phyloP scores from a whole-genome alignment of 2,113 vertebrate genomes.

The Lamprologus speciosus region DNA sequence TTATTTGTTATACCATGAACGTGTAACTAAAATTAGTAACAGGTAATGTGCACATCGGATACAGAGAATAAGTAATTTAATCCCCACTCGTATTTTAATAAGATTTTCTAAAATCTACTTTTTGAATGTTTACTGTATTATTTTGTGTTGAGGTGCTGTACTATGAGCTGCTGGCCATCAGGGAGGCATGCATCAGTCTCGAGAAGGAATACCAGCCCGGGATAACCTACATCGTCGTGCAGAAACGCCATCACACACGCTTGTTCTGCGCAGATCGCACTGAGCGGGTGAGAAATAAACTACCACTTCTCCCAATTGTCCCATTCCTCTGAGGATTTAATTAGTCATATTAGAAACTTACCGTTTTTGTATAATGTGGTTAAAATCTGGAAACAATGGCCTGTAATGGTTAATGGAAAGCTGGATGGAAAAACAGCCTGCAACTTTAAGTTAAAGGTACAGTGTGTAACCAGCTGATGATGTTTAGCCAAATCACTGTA shows the following conservation, averaged over 20 bases:
- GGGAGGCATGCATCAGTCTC: constrained; percentile 93
- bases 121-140: neutral
- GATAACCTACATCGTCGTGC: constrained; percentile 95
- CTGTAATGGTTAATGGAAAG: neutral
- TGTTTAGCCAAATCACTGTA: neutral
- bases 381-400: neutral
- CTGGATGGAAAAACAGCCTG: neutral
- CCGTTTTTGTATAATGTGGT: neutral
- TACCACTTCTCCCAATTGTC: neutral
- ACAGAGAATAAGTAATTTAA: rapidly evolving
- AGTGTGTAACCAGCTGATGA: neutral
- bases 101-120: neutral
- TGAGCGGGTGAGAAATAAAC: constrained; percentile 79
- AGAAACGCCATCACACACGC: constrained; percentile 94
- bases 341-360: neutral
- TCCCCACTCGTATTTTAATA: rapidly evolving
- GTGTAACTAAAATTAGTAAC: neutral
- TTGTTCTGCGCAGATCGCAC: constrained; percentile 93
- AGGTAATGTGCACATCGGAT: neutral
- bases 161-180: constrained; percentile 91
- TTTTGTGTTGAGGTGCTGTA: constrained; percentile 80
- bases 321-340: rapidly evolving
- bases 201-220: constrained; percentile 98
- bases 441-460: neutral
- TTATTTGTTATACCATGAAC: neutral